Evolutionary conservation across 2,797 vertebrate genomes (phyloP).

Genomic region (Cossypha polioptera): DNA sequence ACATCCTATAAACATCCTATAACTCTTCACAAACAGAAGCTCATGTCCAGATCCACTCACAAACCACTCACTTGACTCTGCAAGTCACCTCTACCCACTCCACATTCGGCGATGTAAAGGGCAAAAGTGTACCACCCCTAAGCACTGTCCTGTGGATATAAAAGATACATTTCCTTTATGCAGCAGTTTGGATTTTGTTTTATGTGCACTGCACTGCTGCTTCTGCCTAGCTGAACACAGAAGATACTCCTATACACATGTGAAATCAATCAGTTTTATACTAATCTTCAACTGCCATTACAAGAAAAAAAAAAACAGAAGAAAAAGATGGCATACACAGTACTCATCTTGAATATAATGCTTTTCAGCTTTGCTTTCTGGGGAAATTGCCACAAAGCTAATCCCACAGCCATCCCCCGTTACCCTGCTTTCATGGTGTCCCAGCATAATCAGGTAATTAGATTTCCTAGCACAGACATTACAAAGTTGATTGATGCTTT

Average conservation of each 20-base stretch:
- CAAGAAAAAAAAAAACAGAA: not conserved
- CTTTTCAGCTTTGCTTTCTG: not conserved
- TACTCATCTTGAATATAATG: not conserved
- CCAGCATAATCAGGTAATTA: not conserved
- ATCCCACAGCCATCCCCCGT: not conserved
- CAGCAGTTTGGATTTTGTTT: not conserved
- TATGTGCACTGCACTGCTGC: not conserved
- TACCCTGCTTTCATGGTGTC: not conserved
- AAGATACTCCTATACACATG: not conserved
- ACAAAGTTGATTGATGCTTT: not conserved
- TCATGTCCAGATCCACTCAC: not conserved
- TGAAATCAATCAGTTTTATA: not conserved
- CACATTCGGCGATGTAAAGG: not conserved
- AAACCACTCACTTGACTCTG: not conserved
- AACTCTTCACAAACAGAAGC: not conserved
- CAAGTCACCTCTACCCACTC: not conserved
- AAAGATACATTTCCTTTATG: not conserved
- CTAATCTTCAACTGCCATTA: not conserved
- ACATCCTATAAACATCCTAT: not conserved
- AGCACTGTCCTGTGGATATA: not conserved
- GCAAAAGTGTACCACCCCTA: not conserved
- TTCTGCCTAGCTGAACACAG: not conserved
- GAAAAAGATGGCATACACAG: not conserved
- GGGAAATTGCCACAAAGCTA: not conserved
- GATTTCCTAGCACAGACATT: not conserved